Evolutionary conservation across 2,797 vertebrate genomes (phyloP).

Genomic region (Masticophis lateralis): DNA sequence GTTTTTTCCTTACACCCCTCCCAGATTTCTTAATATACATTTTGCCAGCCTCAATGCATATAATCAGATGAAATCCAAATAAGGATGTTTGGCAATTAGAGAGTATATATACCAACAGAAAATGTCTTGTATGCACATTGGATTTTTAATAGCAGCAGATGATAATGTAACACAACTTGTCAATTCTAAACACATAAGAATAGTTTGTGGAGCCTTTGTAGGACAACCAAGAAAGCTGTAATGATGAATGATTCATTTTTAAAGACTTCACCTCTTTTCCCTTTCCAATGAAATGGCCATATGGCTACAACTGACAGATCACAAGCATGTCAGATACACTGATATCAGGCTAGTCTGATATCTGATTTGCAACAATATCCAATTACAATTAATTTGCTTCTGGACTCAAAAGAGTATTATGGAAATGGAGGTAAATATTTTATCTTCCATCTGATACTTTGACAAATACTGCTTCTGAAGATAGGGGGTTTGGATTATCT

Average conservation of each 20-base stretch:
- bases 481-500: background rate
- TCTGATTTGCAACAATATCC: background rate
- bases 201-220: background rate
- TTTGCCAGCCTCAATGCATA: background rate
- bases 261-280: background rate
- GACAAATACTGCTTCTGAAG: background rate
- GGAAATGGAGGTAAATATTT: background rate
- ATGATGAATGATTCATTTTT: background rate
- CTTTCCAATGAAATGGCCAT: background rate
- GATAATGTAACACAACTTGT: background rate
- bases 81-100: background rate
- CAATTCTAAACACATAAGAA: background rate
- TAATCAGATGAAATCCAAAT: background rate
- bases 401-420: background rate
- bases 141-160: background rate
- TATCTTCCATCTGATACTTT: background rate
- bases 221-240: background rate
- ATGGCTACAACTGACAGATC: background rate
- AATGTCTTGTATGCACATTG: background rate
- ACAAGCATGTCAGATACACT: background rate
- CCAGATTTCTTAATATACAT: background rate
- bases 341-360: background rate
- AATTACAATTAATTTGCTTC: background rate
- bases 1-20: background rate
- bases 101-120: background rate